A percentile compares a stretch with the other conserved stretches of the same genome.
Conservation (phyloP, 1,140 invertebrate genomes). For the Macrosteles quadrilineatus region DNA sequence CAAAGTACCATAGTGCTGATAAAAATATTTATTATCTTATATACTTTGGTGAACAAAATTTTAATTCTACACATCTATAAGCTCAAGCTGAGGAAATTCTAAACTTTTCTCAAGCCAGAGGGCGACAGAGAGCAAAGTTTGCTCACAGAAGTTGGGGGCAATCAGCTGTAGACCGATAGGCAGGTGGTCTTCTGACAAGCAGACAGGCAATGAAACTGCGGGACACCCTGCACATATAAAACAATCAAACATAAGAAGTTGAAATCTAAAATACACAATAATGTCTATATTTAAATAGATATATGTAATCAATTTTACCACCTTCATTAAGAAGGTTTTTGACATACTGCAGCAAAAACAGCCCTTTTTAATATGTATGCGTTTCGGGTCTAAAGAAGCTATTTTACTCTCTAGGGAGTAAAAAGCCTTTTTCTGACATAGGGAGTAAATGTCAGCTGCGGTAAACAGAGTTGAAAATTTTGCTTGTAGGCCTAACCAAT, state of each 20-base stretch:
- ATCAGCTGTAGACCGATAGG: slow-evolving; percentile 95
- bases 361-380: too few relatives aligned
- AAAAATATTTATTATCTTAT: too few relatives aligned
- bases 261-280: not conserved
- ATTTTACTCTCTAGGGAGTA: not conserved
- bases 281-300: not conserved
- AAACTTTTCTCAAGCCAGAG: slow-evolving; percentile 81
- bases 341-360: too few relatives aligned
- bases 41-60: too few relatives aligned
- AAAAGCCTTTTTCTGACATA: not conserved
- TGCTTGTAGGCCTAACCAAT: too few relatives aligned
- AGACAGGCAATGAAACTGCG: slow-evolving; percentile 85
- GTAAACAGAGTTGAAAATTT: too few relatives aligned
- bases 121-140: slow-evolving; percentile 74
- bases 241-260: slow-evolving; percentile 7
- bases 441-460: not conserved
- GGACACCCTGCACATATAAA: slow-evolving; percentile 69
- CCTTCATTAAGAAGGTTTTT: not conserved
- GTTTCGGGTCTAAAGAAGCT: not conserved
- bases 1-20: too few relatives aligned
- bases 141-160: slow-evolving; percentile 76
- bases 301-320: not conserved
- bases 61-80: slow-evolving; percentile 3
- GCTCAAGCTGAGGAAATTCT: slow-evolving; percentile 57
- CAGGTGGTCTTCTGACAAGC: slow-evolving; percentile 71